A percentile compares a stretch with the other conserved stretches of the same genome.
Conservation (phyloP, 2,113 vertebrate genomes). For the Gallinago media region DNA sequence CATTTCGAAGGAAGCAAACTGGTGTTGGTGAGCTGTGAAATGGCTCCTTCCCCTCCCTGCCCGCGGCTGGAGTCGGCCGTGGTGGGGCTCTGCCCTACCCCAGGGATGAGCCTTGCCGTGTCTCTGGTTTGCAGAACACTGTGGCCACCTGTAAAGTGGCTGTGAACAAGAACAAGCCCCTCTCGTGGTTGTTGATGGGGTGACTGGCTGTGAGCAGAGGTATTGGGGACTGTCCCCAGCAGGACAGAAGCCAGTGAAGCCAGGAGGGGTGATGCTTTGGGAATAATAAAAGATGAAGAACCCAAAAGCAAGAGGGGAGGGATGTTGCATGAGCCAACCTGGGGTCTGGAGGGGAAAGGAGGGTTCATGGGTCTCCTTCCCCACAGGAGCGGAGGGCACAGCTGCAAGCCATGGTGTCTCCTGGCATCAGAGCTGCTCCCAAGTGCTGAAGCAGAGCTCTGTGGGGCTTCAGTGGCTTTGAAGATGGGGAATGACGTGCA, state of each 20-base stretch:
- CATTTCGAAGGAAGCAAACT: neutral
- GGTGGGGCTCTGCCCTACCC: neutral
- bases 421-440: neutral
- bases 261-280: neutral
- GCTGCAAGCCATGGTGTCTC: neutral
- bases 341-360: neutral
- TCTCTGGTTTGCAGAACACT: neutral
- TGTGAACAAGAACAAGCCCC: too few relatives aligned
- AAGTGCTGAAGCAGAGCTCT: neutral
- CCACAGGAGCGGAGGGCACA: neutral
- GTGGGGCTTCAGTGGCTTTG: neutral
- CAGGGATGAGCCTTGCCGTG: accelerated
- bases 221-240: neutral
- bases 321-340: accelerated
- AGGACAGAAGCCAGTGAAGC: neutral
- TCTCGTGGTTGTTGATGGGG: accelerated
- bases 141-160: neutral
- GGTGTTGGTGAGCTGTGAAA: accelerated
- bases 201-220: neutral
- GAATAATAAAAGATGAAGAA: neutral
- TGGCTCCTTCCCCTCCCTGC: neutral
- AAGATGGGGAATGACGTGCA: neutral
- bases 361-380: neutral
- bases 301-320: neutral
- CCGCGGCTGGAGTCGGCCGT: accelerated